Percentiles rank a stretch among this genome's conserved stretches.
These are phyloP conservation scores for Hyppa rectilinea DNA, from an alignment of 2,888 invertebrate species.

Conservation along the genomic window DNA sequence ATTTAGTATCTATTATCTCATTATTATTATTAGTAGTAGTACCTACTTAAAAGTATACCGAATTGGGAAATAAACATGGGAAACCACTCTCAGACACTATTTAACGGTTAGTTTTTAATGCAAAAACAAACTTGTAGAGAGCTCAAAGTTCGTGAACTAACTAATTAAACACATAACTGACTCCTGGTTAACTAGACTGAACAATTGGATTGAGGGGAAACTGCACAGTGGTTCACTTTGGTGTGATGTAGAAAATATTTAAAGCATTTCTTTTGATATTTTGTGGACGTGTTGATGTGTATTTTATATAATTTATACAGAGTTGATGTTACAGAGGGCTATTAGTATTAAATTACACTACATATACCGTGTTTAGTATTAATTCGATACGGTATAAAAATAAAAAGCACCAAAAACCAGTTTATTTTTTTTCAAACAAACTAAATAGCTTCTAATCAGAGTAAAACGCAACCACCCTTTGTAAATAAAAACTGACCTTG, in stretches of 20 bases:
- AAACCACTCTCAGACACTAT: background rate
- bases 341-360: too few relatives aligned
- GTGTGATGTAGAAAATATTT: background rate
- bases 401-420: too few relatives aligned
- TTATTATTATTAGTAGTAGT: background rate
- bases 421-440: too few relatives aligned
- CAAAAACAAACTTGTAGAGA: constrained; percentile 24
- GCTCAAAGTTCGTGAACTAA: constrained; percentile 35
- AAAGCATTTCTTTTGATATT: background rate
- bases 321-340: too few relatives aligned
- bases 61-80: background rate
- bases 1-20: too few relatives aligned
- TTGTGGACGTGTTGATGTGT: background rate
- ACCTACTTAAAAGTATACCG: background rate
- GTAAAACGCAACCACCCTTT: too few relatives aligned
- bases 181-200: constrained; percentile 25
- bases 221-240: constrained; percentile 22
- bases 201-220: constrained; percentile 7
- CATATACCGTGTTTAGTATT: too few relatives aligned
- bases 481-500: too few relatives aligned
- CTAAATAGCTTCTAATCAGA: too few relatives aligned
- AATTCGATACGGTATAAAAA: too few relatives aligned
- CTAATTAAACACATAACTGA: constrained; percentile 49
- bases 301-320: background rate
- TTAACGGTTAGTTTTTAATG: constrained; percentile 17